Percentiles rank a stretch among this genome's conserved stretches.
Conservation (phyloP, 2,797 vertebrate species). For the Mormyrops boulengeri region DNA sequence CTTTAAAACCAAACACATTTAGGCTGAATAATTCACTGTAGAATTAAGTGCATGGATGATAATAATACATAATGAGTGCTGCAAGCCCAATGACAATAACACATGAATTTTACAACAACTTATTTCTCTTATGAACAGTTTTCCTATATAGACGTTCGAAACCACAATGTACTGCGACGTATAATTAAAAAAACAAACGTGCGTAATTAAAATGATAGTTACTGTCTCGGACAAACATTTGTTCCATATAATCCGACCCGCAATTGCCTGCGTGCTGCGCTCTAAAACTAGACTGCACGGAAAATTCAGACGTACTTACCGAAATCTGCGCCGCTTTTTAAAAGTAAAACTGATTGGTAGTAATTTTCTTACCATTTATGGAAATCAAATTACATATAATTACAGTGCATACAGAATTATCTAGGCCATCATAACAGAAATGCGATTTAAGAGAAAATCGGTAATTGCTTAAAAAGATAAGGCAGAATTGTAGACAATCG, state of each 20-base stretch:
- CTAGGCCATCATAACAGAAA: neutral
- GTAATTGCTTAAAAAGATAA: neutral
- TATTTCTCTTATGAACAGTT: neutral
- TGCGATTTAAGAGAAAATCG: neutral
- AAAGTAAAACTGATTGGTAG: neutral
- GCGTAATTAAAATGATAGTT: neutral
- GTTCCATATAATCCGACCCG: neutral
- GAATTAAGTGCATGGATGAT: neutral
- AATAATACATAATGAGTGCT: neutral
- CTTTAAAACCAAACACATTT: neutral
- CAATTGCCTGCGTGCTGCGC: neutral
- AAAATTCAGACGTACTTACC: neutral
- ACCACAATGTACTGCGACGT: neutral
- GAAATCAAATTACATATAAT: neutral
- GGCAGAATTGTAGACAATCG: neutral
- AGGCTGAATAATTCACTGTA: neutral
- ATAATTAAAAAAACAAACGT: neutral
- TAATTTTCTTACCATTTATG: constrained; percentile 5
- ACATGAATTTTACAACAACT: neutral
- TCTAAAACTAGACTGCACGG: neutral
- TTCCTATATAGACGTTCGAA: neutral
- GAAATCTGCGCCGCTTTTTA: neutral
- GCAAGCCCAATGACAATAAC: neutral
- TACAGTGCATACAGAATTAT: neutral
- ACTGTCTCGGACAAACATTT: neutral